phyloP scores from a whole-genome alignment of 2,888 invertebrate genomes.

The Keiferia lycopersicella region DNA sequence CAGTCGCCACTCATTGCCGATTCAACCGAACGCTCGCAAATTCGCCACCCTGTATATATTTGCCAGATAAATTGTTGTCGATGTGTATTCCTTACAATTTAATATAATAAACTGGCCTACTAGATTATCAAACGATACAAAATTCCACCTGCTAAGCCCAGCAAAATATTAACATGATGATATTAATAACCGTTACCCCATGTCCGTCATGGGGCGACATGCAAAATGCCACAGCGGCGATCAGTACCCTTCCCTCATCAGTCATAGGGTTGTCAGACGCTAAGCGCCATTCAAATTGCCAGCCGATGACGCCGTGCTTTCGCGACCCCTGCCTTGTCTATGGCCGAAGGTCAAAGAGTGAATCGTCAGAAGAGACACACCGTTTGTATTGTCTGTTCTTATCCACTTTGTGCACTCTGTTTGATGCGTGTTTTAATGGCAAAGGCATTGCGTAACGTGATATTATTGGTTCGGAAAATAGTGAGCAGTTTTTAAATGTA shows the following conservation, averaged over 20 bases:
- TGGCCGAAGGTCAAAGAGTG: constrained; percentile 47
- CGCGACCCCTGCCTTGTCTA: constrained; percentile 72
- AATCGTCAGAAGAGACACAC: not conserved
- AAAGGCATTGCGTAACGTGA: not conserved
- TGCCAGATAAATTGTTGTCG: constrained; percentile 36
- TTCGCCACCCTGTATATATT: constrained; percentile 57
- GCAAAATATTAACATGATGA: constrained; percentile 24
- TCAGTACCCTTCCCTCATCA: constrained; percentile 80
- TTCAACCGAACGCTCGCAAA: constrained; percentile 60
- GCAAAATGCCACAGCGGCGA: constrained; percentile 56
- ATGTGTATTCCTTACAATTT: too few species aligned
- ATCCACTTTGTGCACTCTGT: too few species aligned
- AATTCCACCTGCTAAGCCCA: constrained; percentile 23
- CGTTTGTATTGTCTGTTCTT: too few species aligned
- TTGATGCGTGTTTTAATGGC: not conserved
- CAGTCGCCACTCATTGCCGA: constrained; percentile 72
- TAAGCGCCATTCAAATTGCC: constrained; percentile 81
- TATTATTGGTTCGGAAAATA: too few species aligned
- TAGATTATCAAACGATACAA: constrained; percentile 8
- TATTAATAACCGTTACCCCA: constrained; percentile 29
- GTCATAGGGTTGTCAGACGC: constrained; percentile 74
- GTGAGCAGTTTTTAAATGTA: too few species aligned
- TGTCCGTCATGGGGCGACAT: constrained; percentile 46
- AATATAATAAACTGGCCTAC: not conserved
- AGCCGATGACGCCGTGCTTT: constrained; percentile 79